A percentile compares a stretch with the other conserved stretches of the same genome.
phyloP scores from a whole-genome alignment of 2,797 vertebrate genomes.

The Gallinago solitaria region DNA sequence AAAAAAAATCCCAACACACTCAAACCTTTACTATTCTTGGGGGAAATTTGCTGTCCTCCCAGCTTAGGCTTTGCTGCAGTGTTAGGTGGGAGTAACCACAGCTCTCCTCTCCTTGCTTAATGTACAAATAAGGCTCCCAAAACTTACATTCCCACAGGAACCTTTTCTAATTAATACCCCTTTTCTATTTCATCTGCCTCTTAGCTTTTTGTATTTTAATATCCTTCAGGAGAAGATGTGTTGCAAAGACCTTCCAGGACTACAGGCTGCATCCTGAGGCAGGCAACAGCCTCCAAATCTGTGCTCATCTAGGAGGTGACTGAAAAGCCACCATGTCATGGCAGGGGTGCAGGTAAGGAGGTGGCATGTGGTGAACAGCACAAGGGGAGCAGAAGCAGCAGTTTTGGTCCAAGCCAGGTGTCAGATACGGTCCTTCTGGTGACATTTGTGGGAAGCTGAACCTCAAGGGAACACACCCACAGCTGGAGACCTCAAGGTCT shows the following conservation, averaged over 20 bases:
- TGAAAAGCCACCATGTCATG: not conserved
- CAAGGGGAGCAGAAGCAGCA: not conserved
- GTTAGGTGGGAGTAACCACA: not conserved
- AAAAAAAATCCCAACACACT: not conserved
- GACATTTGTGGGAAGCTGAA: not conserved
- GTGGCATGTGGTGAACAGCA: rapidly evolving
- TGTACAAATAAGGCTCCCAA: not conserved
- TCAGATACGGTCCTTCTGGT: not conserved
- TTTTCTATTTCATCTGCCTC: not conserved
- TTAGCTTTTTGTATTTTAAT: not conserved
- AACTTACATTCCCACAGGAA: not conserved
- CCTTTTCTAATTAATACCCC: not conserved
- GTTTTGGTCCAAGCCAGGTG: not conserved
- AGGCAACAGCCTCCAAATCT: not conserved
- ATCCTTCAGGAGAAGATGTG: not conserved
- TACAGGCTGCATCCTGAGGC: rapidly evolving
- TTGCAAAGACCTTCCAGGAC: not conserved
- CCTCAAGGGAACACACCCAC: not conserved
- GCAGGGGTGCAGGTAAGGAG: not conserved
- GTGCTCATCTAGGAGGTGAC: not conserved
- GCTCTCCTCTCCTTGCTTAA: not conserved
- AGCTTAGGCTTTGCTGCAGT: not conserved
- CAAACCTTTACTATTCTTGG: not conserved
- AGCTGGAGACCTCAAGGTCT: not conserved
- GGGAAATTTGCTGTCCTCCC: not conserved